Base-by-base conservation (phyloP, 2,113 vertebrate species). In the Jacana jacana region DNA sequence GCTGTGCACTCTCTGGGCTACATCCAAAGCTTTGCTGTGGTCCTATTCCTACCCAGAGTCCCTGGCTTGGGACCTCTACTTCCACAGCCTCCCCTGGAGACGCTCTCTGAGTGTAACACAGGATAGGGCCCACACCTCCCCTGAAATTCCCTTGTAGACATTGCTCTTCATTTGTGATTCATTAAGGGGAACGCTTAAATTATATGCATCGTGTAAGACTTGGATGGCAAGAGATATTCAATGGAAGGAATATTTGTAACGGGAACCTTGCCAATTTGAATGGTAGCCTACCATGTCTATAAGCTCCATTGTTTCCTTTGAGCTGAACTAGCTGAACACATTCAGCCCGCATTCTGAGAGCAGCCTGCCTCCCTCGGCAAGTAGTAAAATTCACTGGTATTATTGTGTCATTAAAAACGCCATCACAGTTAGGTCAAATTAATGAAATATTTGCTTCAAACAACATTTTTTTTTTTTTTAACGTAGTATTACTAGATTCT, bases 211-310 rank as follows among this genome's bases (percentile, higher is more conserved):
- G 33, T 11, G 44, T 87, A 91, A 80, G 72, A 55, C 61, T 72
- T 84, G 70, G 86, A 89, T 85, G 77, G 88, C 48, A 64, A 77
- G 49, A 80, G 76, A 71, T 79, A 80, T 86, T 95, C 58, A 94
- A 86, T 94, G 81, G 58, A 66, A 49, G 9, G 72, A 89, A 81
- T 91, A 71, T 76, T 82, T 79, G 55, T 68, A 52, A 49, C 2
- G 71, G 89, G 94, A 97, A 83, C n/a, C 17, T 68, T 88, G 87
- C 81, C 95, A 94, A 25, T 39, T 89, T 60, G 85, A 93, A 93
- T 71, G 71, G 87, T 94, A 93, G 60, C 91, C 81, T 83, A 83
- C 86, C 86, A 87, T 77, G 58, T 89, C 92, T 93, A 73, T 37
- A 48, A 48, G 54, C 63, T 61, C 31, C 37, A 28, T 65, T 75